These are phyloP conservation scores for Drosophila lowei DNA, from an alignment of 1,140 invertebrate species.

Conservation along the genomic window DNA sequence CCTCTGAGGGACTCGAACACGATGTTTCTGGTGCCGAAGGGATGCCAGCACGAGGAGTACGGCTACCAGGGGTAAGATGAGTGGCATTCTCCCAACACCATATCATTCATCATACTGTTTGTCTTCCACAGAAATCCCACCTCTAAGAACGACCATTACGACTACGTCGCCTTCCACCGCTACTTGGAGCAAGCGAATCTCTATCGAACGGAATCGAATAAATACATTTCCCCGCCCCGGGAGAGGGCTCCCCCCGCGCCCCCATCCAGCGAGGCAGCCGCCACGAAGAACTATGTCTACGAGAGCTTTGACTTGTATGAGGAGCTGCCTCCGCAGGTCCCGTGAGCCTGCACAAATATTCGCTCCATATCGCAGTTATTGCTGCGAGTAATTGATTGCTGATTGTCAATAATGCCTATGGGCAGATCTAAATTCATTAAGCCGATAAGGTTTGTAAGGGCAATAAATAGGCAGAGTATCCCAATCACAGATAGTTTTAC, in stretches of 20 bases:
- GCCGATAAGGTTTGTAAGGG: no score
- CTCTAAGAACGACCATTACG: constrained; percentile 26
- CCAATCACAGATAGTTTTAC: no score
- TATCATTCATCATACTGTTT: background rate
- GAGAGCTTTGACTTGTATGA: constrained; percentile 48
- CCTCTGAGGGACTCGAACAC: constrained; percentile 22
- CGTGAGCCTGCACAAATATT: background rate
- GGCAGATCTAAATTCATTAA: no score
- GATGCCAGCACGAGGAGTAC: constrained; percentile 13
- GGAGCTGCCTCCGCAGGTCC: constrained; percentile 10
- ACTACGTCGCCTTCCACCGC: constrained; percentile 55
- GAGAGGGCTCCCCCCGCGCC: constrained; percentile 59
- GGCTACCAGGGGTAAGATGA: constrained; percentile 12
- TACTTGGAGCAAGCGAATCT: constrained; percentile 45
- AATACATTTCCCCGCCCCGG: constrained; percentile 51
- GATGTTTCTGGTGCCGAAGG: constrained; percentile 38
- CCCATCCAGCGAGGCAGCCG: constrained; percentile 12
- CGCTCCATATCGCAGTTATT: background rate
- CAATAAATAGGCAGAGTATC: no score
- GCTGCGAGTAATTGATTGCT: background rate
- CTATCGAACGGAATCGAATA: constrained; percentile 44
- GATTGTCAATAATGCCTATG: background rate
- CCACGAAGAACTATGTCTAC: constrained; percentile 28
- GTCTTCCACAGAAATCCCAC: background rate
- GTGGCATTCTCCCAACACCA: no score